Base-by-base conservation (phyloP, 2,797 vertebrate genomes). In the Tympanoctomys barrerae region DNA sequence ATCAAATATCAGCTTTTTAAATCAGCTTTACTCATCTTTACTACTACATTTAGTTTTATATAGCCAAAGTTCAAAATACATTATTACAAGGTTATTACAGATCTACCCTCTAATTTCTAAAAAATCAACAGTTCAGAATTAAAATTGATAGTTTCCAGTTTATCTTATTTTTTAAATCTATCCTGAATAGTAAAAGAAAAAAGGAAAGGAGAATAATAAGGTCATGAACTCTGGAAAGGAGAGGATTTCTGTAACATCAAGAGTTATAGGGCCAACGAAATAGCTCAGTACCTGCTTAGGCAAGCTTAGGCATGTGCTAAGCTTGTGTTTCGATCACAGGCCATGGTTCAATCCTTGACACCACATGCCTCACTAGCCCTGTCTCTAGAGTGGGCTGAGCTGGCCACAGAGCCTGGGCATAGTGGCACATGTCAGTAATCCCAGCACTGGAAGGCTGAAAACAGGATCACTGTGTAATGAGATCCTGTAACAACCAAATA, bases 161-260 rank as follows among this genome's bases (percentile, higher is more conserved):
- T 90, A 83, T 87, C 64, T 91, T 18, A 68, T 85, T 92, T 94
- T 83, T 33, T 2, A 94, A 92, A 96, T 42, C 79, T 95, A 84
- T 81, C 49, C 0, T 79, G 57, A 97, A 85, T 89, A 61, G 42
- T 73, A 89, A 87, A 92, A 92, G 11, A 49, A 82, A 77, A 89
- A 70, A 73, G 64, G 16, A 80, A 64, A 78, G 12, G 75, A 75
- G 81, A 81, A 82, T 89, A 91, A 57, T 57, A 84, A 90, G 88
- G 59, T 94, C 22, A 24, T 49, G 39, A 91, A 90, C 7, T 94
- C 49, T 94, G 64, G 68, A 96, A 85, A 61, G 31, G 10, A 89
- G 26, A 28, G 24, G 59, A 10, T 87, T 91, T 97, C 28, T 89
- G 1, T 91, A 96, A 11, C 70, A 80, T 75, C 0, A 26, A 73